Base-by-base conservation (phyloP, 1,140 invertebrate species). In the Grapholita molesta region DNA sequence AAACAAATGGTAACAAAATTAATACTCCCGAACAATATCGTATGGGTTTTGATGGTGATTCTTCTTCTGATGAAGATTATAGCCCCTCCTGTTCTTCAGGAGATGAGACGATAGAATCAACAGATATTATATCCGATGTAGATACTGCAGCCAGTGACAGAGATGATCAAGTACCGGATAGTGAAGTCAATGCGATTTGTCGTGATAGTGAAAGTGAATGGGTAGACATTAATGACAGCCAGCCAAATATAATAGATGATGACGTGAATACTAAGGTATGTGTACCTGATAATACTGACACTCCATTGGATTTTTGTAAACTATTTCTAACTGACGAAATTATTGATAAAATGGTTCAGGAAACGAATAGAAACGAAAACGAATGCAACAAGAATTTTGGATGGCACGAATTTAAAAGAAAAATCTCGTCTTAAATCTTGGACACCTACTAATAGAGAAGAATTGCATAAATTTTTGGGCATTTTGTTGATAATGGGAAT, bases 311-410 rank as follows among this genome's bases (percentile, higher is more conserved):
- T 5, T 53, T 55, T 61, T 69, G 61, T 33, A 61, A 65, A 28
- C 66, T 70, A 24, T 73, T 73, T 66, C 0, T 73, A 21, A 70
- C 71, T 11, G 61, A 73, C 4, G 68, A 70, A 6, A 70, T 73
- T 52, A 38, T 73, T 65, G n/a, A 66, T 30, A 73, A 70, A 30
- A 73, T 70, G 35, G 72, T 73, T 3, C 24, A 61, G 4, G 66
- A 68, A 70, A 73, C 69, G 15, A 73, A 73, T 67, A 67, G 64
- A 15, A 70, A 73, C 25, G 71, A n/a, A n/a, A n/a, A n/a, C n/a
- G n/a, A n/a, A 68, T 2, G n/a, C n/a, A 42, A 61, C 38, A n/a
- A 67, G 42, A 64, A 1, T 66, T 2, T 15, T 33, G 6, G 9
- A 32, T 33, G 33, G 30, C 18, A 30, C 28, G 11, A 21, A 38